Base-by-base conservation (phyloP, 1,140 invertebrate species). In the Drosophila equinoxialis region DNA sequence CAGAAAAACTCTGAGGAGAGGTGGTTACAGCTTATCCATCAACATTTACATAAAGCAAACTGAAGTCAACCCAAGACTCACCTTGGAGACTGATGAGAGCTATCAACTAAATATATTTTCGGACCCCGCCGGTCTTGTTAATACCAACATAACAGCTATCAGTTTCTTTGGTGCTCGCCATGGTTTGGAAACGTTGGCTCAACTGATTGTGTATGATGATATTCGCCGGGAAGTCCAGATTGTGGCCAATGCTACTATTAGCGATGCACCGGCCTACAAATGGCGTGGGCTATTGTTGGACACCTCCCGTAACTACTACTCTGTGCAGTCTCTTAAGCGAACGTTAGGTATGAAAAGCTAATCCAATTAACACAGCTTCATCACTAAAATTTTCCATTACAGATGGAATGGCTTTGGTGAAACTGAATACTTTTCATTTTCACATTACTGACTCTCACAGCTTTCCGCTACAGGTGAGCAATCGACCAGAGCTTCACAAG, bases 371-470 rank as follows among this genome's bases (percentile, higher is more conserved):
- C 2, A 2, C 20, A 20, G 0, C 39, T 41, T 65, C 37, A 71
- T 41, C 30, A 11, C 41, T 45, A 7, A 1, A 26, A 0, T 45
- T 64, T 62, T 66, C 10, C 10, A 6, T 65, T 61, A 42, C 62
- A 93, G 96, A 97, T 80, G 96, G 93, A 0, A 97, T 98, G 96
- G 95, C 95, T 0, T 93, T 95, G 81, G 95, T 95, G 10, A 98
- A 98, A 83, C 82, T 98, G 39, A 98, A 98, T 86, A 95, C 95
- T 0, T 96, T 98, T 90, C 97, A 98, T 79, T 97, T 96, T 96
- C 97, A 98, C 77, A 96, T 98, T n/a, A 97, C 96, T 0, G 97
- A 98, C 90, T 95, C 95, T 0, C 96, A 97, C 20, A 97, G 96
- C 79, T 97, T 98, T 81, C 96, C 97, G 0, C 95, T 97, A 60